phyloP scores from a whole-genome alignment of 2,113 vertebrate species.

The Hypocryptadius cinnamomeus region DNA sequence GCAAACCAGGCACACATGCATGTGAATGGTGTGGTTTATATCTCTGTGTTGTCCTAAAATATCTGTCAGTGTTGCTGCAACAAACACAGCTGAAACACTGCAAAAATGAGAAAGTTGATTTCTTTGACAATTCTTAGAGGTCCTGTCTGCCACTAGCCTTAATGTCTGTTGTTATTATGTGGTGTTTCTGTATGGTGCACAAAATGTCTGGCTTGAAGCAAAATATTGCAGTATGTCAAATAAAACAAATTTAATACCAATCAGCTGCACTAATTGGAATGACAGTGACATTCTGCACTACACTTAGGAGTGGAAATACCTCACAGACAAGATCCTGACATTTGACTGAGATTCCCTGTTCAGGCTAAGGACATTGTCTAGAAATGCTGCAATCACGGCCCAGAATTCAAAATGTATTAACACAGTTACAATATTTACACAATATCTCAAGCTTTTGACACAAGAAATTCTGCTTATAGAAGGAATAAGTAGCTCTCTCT shows the following conservation, averaged over 20 bases:
- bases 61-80: background rate
- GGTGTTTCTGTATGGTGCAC: background rate
- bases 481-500: background rate
- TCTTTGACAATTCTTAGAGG: background rate
- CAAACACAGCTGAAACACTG: background rate
- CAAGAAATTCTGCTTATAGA: background rate
- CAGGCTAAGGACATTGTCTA: conserved; percentile 18
- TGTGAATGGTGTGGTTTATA: background rate
- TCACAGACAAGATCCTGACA: conserved; percentile 56
- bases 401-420: conserved; percentile 11
- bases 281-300: conserved; percentile 52
- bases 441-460: background rate
- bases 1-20: background rate
- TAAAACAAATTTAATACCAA: conserved; percentile 48
- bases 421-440: background rate
- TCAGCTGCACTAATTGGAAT: conserved; percentile 51
- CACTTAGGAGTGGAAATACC: conserved; percentile 33
- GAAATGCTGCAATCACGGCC: conserved; percentile 16
- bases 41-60: background rate
- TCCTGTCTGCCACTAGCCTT: background rate
- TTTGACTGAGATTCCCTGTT: conserved; percentile 40
- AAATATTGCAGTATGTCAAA: conserved; percentile 17
- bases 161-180: background rate
- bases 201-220: conserved; percentile 8
- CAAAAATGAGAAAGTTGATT: background rate